Evolutionary conservation across 1,140 invertebrate species (phyloP).

Genomic region (Drosophila funebris): DNA sequence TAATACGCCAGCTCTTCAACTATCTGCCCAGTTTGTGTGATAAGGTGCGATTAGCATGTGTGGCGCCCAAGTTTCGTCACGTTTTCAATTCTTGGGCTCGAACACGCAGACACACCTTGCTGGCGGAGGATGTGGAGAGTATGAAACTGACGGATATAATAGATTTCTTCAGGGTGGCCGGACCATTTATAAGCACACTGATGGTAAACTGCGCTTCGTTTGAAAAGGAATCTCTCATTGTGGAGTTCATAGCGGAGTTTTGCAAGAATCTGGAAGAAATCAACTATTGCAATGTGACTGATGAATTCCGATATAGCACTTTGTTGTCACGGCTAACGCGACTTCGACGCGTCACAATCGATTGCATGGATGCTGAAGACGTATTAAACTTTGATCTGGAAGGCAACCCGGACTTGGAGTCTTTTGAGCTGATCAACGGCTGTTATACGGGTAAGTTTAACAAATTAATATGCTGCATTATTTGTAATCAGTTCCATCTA

Average conservation of each 20-base stretch:
- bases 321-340: slow-evolving; percentile 43
- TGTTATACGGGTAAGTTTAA: slow-evolving; percentile 60
- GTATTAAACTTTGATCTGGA: slow-evolving; percentile 53
- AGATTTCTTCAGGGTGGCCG: slow-evolving; percentile 56
- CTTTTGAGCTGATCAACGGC: slow-evolving; percentile 61
- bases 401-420: slow-evolving; percentile 49
- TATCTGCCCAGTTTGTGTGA: slow-evolving; percentile 44
- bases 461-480: neutral
- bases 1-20: slow-evolving; percentile 33
- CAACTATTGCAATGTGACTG: slow-evolving; percentile 54
- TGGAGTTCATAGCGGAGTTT: slow-evolving; percentile 60
- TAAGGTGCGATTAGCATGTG: slow-evolving; percentile 52
- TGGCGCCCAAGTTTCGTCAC: slow-evolving; percentile 41
- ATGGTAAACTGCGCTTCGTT: slow-evolving; percentile 44
- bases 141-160: slow-evolving; percentile 59
- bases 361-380: slow-evolving; percentile 67
- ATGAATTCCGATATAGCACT: slow-evolving; percentile 55
- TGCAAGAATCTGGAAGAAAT: slow-evolving; percentile 64
- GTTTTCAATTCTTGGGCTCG: slow-evolving; percentile 53
- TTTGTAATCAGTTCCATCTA: neutral
- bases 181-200: slow-evolving; percentile 46
- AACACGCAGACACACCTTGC: slow-evolving; percentile 12
- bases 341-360: slow-evolving; percentile 42
- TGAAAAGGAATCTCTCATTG: slow-evolving; percentile 63
- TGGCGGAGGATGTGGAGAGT: slow-evolving; percentile 45